Conservation (phyloP, 92 coral and sea anemone species). For the Heteractis magnifica region DNA sequence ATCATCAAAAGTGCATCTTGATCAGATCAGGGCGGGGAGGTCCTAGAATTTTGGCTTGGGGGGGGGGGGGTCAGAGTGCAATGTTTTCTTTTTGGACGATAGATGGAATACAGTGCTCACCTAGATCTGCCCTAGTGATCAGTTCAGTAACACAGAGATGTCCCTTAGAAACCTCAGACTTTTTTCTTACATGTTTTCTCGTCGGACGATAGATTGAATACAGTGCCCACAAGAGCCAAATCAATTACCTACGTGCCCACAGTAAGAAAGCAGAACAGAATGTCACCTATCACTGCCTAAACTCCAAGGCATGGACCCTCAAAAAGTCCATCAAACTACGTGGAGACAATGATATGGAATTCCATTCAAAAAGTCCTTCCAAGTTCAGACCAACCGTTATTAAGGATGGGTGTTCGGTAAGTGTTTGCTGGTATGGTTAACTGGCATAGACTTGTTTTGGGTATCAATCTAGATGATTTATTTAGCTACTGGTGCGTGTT, state of each 20-base stretch:
- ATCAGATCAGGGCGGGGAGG: too few species aligned
- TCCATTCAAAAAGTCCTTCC: constrained; percentile 48
- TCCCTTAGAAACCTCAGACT: too few species aligned
- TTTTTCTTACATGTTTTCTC: background rate
- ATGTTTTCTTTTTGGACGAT: background rate
- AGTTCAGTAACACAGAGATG: too few species aligned
- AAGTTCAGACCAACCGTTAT: constrained; percentile 49
- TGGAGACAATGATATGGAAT: constrained; percentile 67
- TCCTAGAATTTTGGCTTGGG: too few species aligned
- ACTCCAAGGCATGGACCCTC: constrained; percentile 52
- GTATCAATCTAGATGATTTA: background rate
- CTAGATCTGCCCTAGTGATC: too few species aligned
- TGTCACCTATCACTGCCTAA: constrained; percentile 64
- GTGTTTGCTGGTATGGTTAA: background rate
- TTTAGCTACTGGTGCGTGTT: too few species aligned
- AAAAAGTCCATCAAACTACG: constrained; percentile 59
- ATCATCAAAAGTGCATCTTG: too few species aligned
- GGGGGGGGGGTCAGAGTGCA: too few species aligned
- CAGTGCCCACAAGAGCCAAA: constrained; percentile 62
- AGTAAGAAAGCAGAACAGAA: constrained; percentile 69
- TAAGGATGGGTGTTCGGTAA: constrained; percentile 72
- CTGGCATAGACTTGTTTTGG: background rate
- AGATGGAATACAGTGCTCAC: constrained; percentile 71
- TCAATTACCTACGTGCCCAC: constrained; percentile 72
- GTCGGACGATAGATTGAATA: constrained; percentile 50